These are phyloP conservation scores for Phrynocephalus forsythii DNA, from an alignment of 2,797 vertebrate genomes.

Conservation along the genomic window DNA sequence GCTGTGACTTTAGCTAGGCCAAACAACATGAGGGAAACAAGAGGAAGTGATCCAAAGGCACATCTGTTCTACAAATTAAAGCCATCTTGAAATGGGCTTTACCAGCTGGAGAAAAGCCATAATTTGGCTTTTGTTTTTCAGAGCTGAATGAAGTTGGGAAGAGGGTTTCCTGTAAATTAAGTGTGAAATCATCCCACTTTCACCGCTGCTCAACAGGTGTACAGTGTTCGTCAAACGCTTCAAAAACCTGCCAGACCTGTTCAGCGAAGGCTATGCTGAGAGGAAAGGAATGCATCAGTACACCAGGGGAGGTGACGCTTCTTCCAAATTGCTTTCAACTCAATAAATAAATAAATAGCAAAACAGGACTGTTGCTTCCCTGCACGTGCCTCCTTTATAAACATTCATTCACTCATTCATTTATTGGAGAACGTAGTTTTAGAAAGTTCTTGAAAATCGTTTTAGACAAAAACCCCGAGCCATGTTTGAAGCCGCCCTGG, in stretches of 20 bases:
- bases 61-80: slow-evolving; percentile 33
- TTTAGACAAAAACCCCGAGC: not conserved
- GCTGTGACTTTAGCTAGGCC: not conserved
- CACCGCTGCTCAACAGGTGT: not conserved
- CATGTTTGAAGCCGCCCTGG: too few species aligned
- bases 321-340: not conserved
- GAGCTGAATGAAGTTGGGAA: slow-evolving; percentile 3
- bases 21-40: slow-evolving; percentile 24
- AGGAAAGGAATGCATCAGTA: not conserved
- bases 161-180: not conserved
- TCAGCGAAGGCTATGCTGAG: not conserved
- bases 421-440: not conserved
- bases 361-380: not conserved
- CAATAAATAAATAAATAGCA: not conserved
- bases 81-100: not conserved
- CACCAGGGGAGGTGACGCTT: not conserved
- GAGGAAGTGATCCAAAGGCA: slow-evolving; percentile 11
- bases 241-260: not conserved
- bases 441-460: not conserved
- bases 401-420: not conserved
- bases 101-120: slow-evolving; percentile 4
- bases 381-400: not conserved
- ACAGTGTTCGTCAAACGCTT: not conserved
- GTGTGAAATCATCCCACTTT: not conserved
- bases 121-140: not conserved